These are phyloP conservation scores for Trichosurus vulpecula DNA, from an alignment of 2,797 vertebrate species.

Conservation along the genomic window DNA sequence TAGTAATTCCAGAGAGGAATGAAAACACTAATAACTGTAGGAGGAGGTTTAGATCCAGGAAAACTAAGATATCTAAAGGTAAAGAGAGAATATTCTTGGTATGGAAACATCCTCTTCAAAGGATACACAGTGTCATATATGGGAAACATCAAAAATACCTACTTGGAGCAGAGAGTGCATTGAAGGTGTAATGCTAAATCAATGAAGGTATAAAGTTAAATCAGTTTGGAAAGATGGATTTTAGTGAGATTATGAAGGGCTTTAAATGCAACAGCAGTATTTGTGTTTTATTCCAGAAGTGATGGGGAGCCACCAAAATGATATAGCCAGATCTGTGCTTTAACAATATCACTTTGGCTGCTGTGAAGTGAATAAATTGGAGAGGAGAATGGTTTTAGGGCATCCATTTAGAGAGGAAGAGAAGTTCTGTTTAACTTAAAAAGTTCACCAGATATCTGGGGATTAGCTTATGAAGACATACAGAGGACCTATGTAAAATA, in stretches of 20 bases:
- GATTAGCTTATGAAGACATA: neutral
- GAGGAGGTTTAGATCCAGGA: neutral
- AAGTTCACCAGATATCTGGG: neutral
- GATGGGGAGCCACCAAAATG: neutral
- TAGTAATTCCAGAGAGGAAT: neutral
- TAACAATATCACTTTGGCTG: neutral
- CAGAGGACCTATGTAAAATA: neutral
- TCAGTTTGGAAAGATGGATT: neutral
- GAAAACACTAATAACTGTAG: neutral
- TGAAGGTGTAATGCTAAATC: no score
- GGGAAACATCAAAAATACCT: neutral
- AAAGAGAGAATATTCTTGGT: neutral
- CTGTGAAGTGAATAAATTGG: neutral
- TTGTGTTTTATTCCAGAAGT: neutral
- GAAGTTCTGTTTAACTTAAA: neutral
- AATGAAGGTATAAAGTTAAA: neutral
- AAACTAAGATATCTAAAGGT: neutral
- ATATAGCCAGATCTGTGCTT: neutral
- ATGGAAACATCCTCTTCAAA: neutral
- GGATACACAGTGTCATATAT: neutral
- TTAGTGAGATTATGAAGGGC: neutral
- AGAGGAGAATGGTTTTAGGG: neutral
- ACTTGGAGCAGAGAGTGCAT: neutral
- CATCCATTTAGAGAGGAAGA: neutral
- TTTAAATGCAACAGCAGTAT: neutral